These are phyloP conservation scores for Channa maculata DNA, from an alignment of 2,113 vertebrate genomes.

Conservation along the genomic window DNA sequence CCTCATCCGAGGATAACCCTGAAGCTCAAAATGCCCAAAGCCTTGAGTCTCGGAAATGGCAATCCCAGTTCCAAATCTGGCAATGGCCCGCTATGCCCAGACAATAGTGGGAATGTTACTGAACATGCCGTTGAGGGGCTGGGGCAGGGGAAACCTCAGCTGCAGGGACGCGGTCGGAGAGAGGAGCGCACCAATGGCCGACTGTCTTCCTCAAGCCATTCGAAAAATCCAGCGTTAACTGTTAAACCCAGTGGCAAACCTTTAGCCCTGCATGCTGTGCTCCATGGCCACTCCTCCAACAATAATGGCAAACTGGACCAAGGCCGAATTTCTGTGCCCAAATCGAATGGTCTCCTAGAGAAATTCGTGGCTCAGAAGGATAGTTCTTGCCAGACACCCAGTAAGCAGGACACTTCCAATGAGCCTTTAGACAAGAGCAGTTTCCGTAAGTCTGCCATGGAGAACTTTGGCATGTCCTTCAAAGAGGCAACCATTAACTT, in stretches of 20 bases:
- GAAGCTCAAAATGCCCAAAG: conserved; percentile 96
- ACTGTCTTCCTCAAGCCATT: conserved; percentile 74
- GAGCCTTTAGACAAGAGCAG: conserved; percentile 83
- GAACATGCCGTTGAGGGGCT: conserved; percentile 66
- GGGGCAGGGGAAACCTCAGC: conserved; percentile 86
- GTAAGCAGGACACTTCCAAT: conserved; percentile 78
- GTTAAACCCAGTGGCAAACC: conserved; percentile 87
- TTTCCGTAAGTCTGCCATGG: conserved; percentile 89
- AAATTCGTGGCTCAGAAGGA: conserved; percentile 87
- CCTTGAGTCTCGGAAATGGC: conserved; percentile 83
- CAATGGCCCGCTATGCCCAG: conserved; percentile 86
- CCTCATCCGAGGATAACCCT: conserved; percentile 95
- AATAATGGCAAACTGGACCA: conserved; percentile 87
- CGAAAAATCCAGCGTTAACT: conserved; percentile 60
- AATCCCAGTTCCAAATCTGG: conserved; percentile 85
- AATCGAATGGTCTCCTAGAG: conserved; percentile 87
- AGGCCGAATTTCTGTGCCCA: conserved; percentile 73
- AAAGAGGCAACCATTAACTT: conserved; percentile 93
- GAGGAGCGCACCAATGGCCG: conserved; percentile 88
- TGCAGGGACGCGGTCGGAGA: conserved; percentile 78
- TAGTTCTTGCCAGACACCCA: conserved; percentile 85
- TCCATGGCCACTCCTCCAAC: conserved; percentile 89
- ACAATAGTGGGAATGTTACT: conserved; percentile 81
- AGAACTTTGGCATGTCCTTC: conserved; percentile 92
- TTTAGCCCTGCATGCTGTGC: conserved; percentile 85